phyloP scores from a whole-genome alignment of 2,797 vertebrate genomes.

The Sebastes steindachneri region DNA sequence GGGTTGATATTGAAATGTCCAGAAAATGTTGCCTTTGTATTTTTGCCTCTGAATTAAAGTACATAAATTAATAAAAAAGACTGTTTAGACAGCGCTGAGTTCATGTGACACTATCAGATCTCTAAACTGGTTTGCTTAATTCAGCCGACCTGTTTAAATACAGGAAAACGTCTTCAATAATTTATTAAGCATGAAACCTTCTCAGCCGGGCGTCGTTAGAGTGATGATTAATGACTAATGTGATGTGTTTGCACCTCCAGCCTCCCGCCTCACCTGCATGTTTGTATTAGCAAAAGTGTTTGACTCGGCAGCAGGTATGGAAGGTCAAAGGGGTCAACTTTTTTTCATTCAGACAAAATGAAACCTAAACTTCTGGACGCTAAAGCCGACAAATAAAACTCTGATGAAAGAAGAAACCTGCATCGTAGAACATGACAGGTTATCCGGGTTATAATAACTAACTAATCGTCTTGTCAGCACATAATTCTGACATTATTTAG shows the following conservation, averaged over 20 bases:
- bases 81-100: too few relatives aligned
- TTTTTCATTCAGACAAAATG: not conserved
- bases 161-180: not conserved
- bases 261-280: constrained; percentile 4
- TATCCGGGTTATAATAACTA: not conserved
- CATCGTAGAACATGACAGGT: not conserved
- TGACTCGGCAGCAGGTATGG: not conserved
- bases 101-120: not conserved
- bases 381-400: not conserved
- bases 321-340: not conserved
- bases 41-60: too few relatives aligned
- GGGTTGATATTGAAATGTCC: too few relatives aligned
- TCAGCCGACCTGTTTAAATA: constrained; percentile 6
- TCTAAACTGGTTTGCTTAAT: not conserved
- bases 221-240: constrained; percentile 28
- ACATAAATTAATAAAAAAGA: too few relatives aligned
- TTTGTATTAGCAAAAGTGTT: not conserved
- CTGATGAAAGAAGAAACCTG: not conserved
- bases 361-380: rapidly evolving
- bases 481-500: not conserved
- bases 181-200: constrained; percentile 6
- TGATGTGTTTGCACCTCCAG: not conserved
- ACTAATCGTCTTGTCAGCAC: not conserved
- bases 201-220: constrained; percentile 24
- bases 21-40: too few relatives aligned